Conservation (phyloP, 2,888 invertebrate species). For the Pachymerium ferrugineum region DNA sequence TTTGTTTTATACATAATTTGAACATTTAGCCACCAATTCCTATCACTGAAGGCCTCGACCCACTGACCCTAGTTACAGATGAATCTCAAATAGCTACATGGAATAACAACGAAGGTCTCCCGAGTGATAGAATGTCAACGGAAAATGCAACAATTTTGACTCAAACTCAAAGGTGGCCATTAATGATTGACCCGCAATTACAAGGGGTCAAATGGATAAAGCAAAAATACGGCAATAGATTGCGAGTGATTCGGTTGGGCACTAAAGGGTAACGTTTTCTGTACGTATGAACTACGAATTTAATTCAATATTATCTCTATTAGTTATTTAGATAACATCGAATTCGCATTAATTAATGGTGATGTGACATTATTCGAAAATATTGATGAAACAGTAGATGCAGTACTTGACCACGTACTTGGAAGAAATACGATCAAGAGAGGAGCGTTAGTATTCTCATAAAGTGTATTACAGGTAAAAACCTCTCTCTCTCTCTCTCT, state of each 20-base stretch:
- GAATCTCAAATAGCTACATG: conserved; percentile 61
- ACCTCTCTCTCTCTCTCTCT: neutral
- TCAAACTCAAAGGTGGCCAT: conserved; percentile 55
- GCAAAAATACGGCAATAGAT: too few species aligned
- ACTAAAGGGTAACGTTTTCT: too few species aligned
- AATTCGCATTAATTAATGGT: conserved; percentile 46
- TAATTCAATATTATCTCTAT: too few species aligned
- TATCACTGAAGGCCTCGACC: conserved; percentile 63
- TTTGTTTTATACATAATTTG: neutral
- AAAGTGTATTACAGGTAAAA: neutral
- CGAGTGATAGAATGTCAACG: conserved; percentile 48
- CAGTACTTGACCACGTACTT: conserved; percentile 48
- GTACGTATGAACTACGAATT: too few species aligned
- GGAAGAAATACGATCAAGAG: conserved; percentile 70
- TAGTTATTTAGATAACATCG: conserved; percentile 47
- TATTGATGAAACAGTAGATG: conserved; percentile 41
- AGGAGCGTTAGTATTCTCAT: conserved; percentile 48
- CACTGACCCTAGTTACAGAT: conserved; percentile 47
- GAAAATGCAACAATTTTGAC: conserved; percentile 50
- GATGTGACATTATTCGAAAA: conserved; percentile 44
- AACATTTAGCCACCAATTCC: conserved; percentile 51
- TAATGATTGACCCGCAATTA: conserved; percentile 93
- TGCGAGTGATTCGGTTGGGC: too few species aligned
- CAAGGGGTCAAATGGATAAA: conserved; percentile 63
- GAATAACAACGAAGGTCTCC: too few species aligned